Conservation (phyloP, 2,113 vertebrate genomes). For the Hippocampus barbouri region DNA sequence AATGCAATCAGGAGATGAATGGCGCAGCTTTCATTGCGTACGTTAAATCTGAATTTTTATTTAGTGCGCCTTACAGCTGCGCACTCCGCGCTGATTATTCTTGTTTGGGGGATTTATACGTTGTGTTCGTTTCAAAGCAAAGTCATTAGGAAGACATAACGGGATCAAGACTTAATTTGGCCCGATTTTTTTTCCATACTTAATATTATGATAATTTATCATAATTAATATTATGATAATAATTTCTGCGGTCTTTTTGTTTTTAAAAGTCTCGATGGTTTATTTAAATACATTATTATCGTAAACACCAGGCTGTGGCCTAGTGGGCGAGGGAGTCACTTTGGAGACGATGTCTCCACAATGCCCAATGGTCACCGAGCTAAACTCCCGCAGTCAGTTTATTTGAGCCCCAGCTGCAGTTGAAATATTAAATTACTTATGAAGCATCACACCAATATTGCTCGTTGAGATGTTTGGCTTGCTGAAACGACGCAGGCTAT, state of each 20-base stretch:
- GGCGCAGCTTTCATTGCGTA: slow-evolving; percentile 39
- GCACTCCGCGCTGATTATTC: background rate
- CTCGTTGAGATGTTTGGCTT: slow-evolving; percentile 20
- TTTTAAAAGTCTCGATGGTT: background rate
- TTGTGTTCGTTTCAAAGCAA: background rate
- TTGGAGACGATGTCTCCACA: background rate
- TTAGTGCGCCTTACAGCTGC: background rate
- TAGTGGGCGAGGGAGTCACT: background rate
- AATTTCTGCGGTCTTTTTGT: slow-evolving; percentile 1
- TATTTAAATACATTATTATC: slow-evolving; percentile 1
- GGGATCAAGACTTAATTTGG: background rate
- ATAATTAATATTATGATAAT: background rate
- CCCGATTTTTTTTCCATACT: background rate
- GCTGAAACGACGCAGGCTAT: slow-evolving; percentile 15
- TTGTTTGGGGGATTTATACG: background rate
- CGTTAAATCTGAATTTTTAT: slow-evolving; percentile 5
- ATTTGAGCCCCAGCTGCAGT: slow-evolving; percentile 1
- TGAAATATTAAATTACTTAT: slow-evolving; percentile 28
- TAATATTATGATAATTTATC: background rate
- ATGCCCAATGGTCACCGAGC: background rate
- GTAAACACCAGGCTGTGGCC: background rate
- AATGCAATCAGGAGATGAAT: slow-evolving; percentile 70
- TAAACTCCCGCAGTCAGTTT: background rate
- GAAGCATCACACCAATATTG: slow-evolving; percentile 17
- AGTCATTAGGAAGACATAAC: slow-evolving; percentile 1